Percentiles rank a stretch among this genome's conserved stretches.
These are phyloP conservation scores for Furcifer pardalis DNA, from an alignment of 2,797 vertebrate species.

Conservation along the genomic window DNA sequence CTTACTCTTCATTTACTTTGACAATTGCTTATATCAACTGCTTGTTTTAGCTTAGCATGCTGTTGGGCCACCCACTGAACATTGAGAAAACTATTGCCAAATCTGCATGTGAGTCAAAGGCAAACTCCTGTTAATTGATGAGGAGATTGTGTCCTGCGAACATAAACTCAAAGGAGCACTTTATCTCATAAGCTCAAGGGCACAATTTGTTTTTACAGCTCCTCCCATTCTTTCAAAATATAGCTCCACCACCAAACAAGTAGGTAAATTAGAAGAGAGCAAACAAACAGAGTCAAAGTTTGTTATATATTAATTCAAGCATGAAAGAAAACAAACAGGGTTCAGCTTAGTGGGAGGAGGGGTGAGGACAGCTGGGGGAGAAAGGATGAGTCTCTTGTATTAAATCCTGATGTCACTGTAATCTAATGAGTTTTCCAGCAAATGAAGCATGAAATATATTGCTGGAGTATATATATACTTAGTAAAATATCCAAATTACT, in stretches of 20 bases:
- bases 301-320: constrained; percentile 71
- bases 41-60: constrained; percentile 22
- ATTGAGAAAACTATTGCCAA: constrained; percentile 58
- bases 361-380: background rate
- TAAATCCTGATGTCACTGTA: constrained; percentile 68
- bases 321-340: constrained; percentile 71
- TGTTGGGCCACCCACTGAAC: constrained; percentile 55
- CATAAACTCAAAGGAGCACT: constrained; percentile 54
- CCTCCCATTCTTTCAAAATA: constrained; percentile 63
- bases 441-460: constrained; percentile 78
- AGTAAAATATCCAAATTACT: constrained; percentile 73
- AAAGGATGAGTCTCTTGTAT: constrained; percentile 69
- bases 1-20: constrained; percentile 41
- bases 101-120: constrained; percentile 10
- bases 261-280: constrained; percentile 68
- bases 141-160: constrained; percentile 51
- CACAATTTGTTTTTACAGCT: constrained; percentile 69
- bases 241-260: constrained; percentile 56
- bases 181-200: constrained; percentile 64
- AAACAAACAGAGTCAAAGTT: constrained; percentile 60
- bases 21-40: constrained; percentile 45
- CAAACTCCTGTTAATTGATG: background rate
- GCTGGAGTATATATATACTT: constrained; percentile 73
- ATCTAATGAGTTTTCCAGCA: constrained; percentile 76
- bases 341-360: constrained; percentile 54